Evolutionary conservation across 2,113 vertebrate species (phyloP), one percentile per base, ranked within the genome.

Genomic region (Dicerorhinus sumatrensis): DNA sequence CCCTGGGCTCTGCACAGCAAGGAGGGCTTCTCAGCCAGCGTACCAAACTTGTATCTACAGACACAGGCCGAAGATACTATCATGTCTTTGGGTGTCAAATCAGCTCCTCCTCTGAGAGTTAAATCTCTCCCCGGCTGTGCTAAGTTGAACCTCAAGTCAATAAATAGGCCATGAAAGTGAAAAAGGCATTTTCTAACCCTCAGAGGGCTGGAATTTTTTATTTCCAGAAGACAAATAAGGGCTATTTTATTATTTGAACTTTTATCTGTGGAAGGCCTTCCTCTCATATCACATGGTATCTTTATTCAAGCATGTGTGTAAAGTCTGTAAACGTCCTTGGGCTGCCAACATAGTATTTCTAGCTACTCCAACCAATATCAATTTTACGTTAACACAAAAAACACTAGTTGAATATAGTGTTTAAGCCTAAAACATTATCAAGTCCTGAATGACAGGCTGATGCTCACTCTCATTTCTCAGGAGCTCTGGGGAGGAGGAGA

Each of bases 71-170:
- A 69, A 93, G 96, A 98, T 31, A 76, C 77, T 8, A 95, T 80
- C 10, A 96, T 80, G 95, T 96, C 89, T 88, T 21, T 79, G 62
- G 54, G 51, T 77, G 91, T 70, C 25, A 91, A 77, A n/a, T 94
- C 75, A 42, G 36, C 21, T 92, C 46, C 89, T 81, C 76, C 94
- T 88, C 91, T 18, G 0, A 29, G 96, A 96, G 93, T 87, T 90
- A 67, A 91, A 98, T 96, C 90, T 62, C 73, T 86, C 29, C 8
- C 21, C 88, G 39, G 86, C 13, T 60, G 31, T 76, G 72, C 65
- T 84, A 86, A 80, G 87, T 33, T 89, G 33, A 96, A 87, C 23
- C n/a, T 69, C 60, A 89, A 70, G 81, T 84, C 84, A 96, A 82
- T 79, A 90, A 87, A 94, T 2, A 96, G 93, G 69, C 67, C 33